These are phyloP conservation scores for Poecilia gillii DNA, from an alignment of 2,797 vertebrate genomes.

Conservation along the genomic window DNA sequence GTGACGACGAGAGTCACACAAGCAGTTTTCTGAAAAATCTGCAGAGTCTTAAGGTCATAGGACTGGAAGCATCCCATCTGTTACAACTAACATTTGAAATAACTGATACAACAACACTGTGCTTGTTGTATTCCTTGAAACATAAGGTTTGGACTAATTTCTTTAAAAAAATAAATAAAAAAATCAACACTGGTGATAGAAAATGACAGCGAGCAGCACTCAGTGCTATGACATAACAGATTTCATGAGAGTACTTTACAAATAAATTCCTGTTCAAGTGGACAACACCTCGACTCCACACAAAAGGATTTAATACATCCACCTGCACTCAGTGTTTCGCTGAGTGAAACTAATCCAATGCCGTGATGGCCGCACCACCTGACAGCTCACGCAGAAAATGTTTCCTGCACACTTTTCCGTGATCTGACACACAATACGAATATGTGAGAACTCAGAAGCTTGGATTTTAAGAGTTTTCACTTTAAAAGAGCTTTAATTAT, in stretches of 20 bases:
- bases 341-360: conserved; percentile 3
- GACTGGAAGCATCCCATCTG: conserved; percentile 41
- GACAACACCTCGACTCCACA: not conserved
- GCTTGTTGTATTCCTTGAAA: not conserved
- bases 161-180: not conserved
- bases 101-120: conserved; percentile 1
- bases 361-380: conserved; percentile 5
- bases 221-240: conserved; percentile 1
- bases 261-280: conserved; percentile 11
- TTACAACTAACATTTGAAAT: conserved; percentile 32
- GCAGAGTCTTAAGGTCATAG: conserved; percentile 10
- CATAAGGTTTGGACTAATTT: not conserved
- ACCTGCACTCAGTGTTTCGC: not conserved
- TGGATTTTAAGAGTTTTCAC: not conserved
- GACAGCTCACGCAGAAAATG: not conserved
- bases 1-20: too few relatives aligned
- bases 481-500: not conserved
- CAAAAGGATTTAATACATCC: not conserved
- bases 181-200: not conserved
- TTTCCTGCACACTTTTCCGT: not conserved
- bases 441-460: conserved; percentile 4
- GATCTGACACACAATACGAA: conserved; percentile 1
- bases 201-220: not conserved
- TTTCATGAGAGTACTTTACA: not conserved
- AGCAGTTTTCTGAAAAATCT: too few relatives aligned